phyloP scores from a whole-genome alignment of 1,140 invertebrate genomes.

The Drosophila ambigua region DNA sequence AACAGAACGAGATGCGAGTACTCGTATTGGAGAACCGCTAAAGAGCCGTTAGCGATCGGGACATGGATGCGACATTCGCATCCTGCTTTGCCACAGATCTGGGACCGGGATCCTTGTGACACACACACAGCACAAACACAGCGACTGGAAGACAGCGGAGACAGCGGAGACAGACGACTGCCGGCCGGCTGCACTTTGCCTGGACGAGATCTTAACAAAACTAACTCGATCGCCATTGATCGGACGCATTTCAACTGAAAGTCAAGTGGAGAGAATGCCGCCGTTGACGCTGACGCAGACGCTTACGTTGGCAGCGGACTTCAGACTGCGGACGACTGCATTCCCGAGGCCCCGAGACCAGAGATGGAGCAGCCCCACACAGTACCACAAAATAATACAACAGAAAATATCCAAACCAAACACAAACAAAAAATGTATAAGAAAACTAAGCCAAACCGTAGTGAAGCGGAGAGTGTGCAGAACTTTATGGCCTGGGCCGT shows the following conservation, averaged over 20 bases:
- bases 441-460: constrained; percentile 45
- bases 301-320: constrained; percentile 10
- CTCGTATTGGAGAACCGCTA: constrained; percentile 24
- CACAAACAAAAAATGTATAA: constrained; percentile 24
- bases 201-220: constrained; percentile 83
- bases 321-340: constrained; percentile 23
- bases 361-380: constrained; percentile 35
- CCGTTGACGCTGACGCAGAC: constrained; percentile 31
- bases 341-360: constrained; percentile 21
- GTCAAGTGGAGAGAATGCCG: constrained; percentile 68
- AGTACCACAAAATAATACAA: constrained; percentile 48
- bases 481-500: constrained; percentile 60
- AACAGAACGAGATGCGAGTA: constrained; percentile 17
- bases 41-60: constrained; percentile 48
- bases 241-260: constrained; percentile 80
- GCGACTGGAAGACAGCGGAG: constrained; percentile 4
- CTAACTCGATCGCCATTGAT: constrained; percentile 80
- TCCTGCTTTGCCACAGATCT: constrained; percentile 32
- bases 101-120: constrained; percentile 31
- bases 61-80: constrained; percentile 36
- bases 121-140: constrained; percentile 7
- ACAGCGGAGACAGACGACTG: constrained; percentile 14
- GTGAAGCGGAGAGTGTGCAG: constrained; percentile 30
- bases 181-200: constrained; percentile 68
- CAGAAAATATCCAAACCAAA: constrained; percentile 13